Conservation (phyloP, 1,140 invertebrate species). For the Panagrolaimus sp. region DNA sequence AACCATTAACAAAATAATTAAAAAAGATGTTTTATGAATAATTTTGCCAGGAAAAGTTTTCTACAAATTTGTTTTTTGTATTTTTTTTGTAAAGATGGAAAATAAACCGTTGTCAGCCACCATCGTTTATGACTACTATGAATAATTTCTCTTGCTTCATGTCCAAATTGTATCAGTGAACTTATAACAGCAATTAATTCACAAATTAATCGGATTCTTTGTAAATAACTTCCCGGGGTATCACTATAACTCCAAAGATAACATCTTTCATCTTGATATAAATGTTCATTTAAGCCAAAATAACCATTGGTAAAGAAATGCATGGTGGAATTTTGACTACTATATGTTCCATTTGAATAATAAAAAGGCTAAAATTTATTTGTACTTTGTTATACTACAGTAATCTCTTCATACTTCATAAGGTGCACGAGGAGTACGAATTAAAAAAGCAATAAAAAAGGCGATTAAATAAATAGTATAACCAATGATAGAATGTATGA, state of each 20-base stretch:
- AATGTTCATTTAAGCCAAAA: conserved; percentile 15
- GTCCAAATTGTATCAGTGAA: conserved; percentile 21
- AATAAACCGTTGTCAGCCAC: conserved; percentile 64
- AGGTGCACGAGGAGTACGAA: conserved; percentile 9
- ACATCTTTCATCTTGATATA: conserved; percentile 12
- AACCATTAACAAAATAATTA: conserved; percentile 75
- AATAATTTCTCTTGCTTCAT: conserved; percentile 30
- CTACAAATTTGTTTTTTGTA: conserved; percentile 61
- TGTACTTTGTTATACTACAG: not conserved
- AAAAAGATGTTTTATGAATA: conserved; percentile 84
- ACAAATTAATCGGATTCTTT: conserved; percentile 24
- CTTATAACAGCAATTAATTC: conserved; percentile 27
- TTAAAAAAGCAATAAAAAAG: conserved; percentile 37
- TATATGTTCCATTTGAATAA: not conserved
- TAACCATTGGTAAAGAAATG: conserved; percentile 10
- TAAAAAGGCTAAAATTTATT: not conserved
- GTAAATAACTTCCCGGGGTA: conserved; percentile 20
- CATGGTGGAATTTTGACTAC: conserved; percentile 9
- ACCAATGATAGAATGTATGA: conserved; percentile 37
- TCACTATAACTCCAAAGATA: conserved; percentile 33
- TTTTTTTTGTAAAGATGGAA: conserved; percentile 12
- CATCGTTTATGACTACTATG: conserved; percentile 29
- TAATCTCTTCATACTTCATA: too few relatives aligned
- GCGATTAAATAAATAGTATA: conserved; percentile 28
- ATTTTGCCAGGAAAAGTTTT: conserved; percentile 80